Evolutionary conservation across 2,888 invertebrate species (phyloP).

Genomic region (Hydropsyche betteni): DNA sequence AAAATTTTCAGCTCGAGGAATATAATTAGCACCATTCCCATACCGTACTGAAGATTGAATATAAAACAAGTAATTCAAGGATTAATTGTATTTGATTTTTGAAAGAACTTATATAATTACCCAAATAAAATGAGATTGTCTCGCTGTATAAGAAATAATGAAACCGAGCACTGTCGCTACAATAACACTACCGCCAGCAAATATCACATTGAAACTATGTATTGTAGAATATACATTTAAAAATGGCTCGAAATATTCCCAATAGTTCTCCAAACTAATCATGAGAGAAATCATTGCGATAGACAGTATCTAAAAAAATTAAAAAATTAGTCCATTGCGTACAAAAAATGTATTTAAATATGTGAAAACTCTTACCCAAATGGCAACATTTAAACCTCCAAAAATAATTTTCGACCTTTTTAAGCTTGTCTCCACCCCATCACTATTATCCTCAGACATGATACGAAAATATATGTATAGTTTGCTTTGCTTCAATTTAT

Average conservation of each 20-base stretch:
- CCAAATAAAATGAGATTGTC: constrained; percentile 4
- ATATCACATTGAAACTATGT: neutral
- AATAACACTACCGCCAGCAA: neutral
- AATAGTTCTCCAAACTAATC: constrained; percentile 14
- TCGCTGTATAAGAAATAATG: neutral
- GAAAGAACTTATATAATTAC: neutral
- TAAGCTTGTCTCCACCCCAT: neutral
- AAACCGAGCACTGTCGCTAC: neutral
- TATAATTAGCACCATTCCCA: too few species aligned
- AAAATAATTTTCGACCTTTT: neutral
- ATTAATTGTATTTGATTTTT: too few species aligned
- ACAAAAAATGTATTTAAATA: constrained; percentile 1
- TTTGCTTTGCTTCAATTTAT: too few species aligned
- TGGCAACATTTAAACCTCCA: neutral
- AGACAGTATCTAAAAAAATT: constrained; percentile 26
- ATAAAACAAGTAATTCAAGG: too few species aligned
- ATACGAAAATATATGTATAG: too few species aligned
- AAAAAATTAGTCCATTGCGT: neutral
- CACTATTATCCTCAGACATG: too few species aligned
- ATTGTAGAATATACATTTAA: constrained; percentile 23
- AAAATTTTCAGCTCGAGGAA: too few species aligned
- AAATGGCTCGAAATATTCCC: constrained; percentile 37
- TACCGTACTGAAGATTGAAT: too few species aligned
- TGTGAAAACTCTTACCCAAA: neutral
- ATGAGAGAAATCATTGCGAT: constrained; percentile 14